These are phyloP conservation scores for Drosophila nr. fundita DNA, from an alignment of 2,888 invertebrate species.

Conservation along the genomic window DNA sequence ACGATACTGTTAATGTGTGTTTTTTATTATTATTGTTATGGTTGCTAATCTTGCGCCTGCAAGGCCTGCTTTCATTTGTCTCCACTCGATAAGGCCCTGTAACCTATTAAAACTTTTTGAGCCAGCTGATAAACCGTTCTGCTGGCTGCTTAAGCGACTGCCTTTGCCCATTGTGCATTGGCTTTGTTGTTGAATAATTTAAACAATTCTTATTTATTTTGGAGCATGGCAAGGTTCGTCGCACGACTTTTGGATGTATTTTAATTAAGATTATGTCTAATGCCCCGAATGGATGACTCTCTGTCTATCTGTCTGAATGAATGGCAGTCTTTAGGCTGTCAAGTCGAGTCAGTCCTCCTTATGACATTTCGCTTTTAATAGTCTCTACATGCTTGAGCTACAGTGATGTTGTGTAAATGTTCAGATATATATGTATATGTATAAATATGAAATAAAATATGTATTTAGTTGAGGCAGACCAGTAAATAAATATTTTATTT, in stretches of 20 bases:
- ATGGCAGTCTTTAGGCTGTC: slow-evolving; percentile 15
- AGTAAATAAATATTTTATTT: neutral
- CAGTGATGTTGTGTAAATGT: neutral
- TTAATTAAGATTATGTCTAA: slow-evolving; percentile 64
- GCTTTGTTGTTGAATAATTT: slow-evolving; percentile 45
- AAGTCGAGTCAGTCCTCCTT: slow-evolving; percentile 16
- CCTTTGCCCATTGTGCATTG: slow-evolving; percentile 20
- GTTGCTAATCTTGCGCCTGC: slow-evolving; percentile 53
- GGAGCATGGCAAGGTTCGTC: slow-evolving; percentile 27
- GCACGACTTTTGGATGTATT: slow-evolving; percentile 42
- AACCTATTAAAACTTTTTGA: slow-evolving; percentile 74
- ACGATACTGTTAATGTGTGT: slow-evolving; percentile 12
- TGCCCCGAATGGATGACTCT: slow-evolving; percentile 26
- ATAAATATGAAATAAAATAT: neutral
- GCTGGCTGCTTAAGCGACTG: slow-evolving; percentile 4
- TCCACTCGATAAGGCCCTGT: slow-evolving; percentile 64
- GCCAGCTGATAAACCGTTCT: slow-evolving; percentile 32
- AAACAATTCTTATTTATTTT: slow-evolving; percentile 50
- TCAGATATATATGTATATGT: neutral
- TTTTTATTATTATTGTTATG: slow-evolving; percentile 24
- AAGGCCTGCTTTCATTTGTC: slow-evolving; percentile 66
- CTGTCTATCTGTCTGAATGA: slow-evolving; percentile 7
- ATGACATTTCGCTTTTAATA: slow-evolving; percentile 14
- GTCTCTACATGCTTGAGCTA: neutral
- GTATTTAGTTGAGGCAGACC: neutral